Base-by-base conservation (phyloP, 2,888 invertebrate genomes). In the Rhogogaster chlorosoma region DNA sequence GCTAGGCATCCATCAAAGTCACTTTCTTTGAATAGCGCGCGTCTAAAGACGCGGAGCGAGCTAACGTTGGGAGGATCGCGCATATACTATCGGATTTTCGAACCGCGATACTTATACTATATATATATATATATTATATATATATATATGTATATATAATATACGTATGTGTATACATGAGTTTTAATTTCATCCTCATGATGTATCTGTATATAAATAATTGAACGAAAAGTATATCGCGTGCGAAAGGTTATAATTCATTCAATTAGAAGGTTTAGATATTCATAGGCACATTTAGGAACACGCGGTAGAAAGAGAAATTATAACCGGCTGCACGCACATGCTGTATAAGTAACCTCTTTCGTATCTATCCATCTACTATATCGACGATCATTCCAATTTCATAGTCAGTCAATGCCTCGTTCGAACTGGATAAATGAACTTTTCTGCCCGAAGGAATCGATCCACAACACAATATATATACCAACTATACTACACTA, bases 1-100 rank as follows among this genome's bases (percentile, higher is more conserved):
- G 61, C 64, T 61, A 32, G 64, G 61, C 80, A 80, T 80, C 80
- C 32, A 61, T 80, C 80, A 80, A 80, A 80, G 80, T 80, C 80
- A 64, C 49, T 77, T 61, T 80, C 80, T 42, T 57, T 80, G 57
- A 77, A 80, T 80, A 53, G 57, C 61, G 26, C 18, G 53, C n/a
- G 49, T 77, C 29, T 49, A 32, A 53, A 42, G 38, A 42, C 29
- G 22, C 73, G 73, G 5, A 42, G 45, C 45, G 73, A 73, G 42
- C 42, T 18, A 26, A 42, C 53, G 61, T n/a, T 2, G 45, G 73
- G 26, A 73, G 22, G 15, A 9, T 42, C 10, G 15, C 22, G 42
- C 38, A 22, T n/a, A n/a, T 7, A 42, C 2, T 38, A 18, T 71
- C 9, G 71, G 36, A 36, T 53, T n/a, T n/a, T 71, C 10, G n/a